Evolutionary conservation across 2,797 vertebrate genomes (phyloP), one percentile per base, ranked within the genome.

Genomic region (Champsocephalus gunnari): DNA sequence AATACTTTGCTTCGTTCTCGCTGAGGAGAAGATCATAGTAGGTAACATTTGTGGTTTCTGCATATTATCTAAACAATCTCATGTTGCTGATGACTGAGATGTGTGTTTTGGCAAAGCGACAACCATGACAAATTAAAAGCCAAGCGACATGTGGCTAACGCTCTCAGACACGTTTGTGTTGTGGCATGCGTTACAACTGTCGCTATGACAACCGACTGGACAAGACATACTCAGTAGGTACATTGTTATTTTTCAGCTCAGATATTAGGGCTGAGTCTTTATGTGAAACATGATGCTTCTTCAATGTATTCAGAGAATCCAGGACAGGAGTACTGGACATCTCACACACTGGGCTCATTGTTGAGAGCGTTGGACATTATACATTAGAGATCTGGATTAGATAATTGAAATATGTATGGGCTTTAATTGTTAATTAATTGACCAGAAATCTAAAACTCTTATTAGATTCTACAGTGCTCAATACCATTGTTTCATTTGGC

Each of bases 161-260:
- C 5, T 28, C 13, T 41, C 3, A 1, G 5, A 0, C n/a, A 16
- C 17, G 50, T 16, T 85, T 87, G 84, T 71, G 48, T 1, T 51
- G 49, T 51, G 49, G 57, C 58, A 61, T 71, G 34, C 17, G 16
- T 53, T 69, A 16, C 49, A 47, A 10, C 49, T 56, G 87, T 94
- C 87, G 75, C 92, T 93, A 94, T 93, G 93, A 92, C 93, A 94
- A 94, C 93, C 75, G 2, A n/a, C 44, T 64, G 66, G 51, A 3
- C 38, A n/a, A 8, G 4, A 38, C 34, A 38, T 38, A 38, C 34
- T 9, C 34, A 38, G 34, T 38, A 38, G 34, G 34, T 38, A 38
- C 6, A 38, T 9, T 9, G 34, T 38, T 38, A 9, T 38, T 38
- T 9, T 38, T 8, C 34, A 38, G 34, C 34, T 38, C 34, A 38